Percentiles rank a stretch among this genome's conserved stretches.
Conservation (phyloP, 2,888 invertebrate species). For the Melanostoma scalare region DNA sequence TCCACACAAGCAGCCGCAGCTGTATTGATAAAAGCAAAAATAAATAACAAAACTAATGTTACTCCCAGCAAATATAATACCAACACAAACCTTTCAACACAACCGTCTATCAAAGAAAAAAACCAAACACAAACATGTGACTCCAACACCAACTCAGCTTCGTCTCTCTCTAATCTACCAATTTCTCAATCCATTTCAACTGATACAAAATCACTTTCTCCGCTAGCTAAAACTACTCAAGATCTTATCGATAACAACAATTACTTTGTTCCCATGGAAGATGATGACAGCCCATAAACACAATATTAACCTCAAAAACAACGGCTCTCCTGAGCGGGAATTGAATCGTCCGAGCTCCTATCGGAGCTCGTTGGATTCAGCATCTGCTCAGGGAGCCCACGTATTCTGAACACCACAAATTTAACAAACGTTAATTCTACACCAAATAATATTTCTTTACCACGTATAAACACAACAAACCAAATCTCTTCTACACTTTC, state of each 20-base stretch:
- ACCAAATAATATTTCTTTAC: neutral
- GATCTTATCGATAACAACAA: neutral
- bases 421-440: slow-evolving; percentile 1
- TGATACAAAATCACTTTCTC: too few species aligned
- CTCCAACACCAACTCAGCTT: too few species aligned
- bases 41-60: too few species aligned
- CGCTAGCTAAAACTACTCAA: neutral
- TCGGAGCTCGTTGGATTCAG: slow-evolving; percentile 9
- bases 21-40: too few species aligned
- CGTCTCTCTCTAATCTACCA: too few species aligned
- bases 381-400: slow-evolving; percentile 17
- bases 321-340: slow-evolving; percentile 7
- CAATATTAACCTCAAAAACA: neutral
- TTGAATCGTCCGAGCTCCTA: slow-evolving; percentile 6
- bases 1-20: too few species aligned
- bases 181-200: too few species aligned
- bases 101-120: too few species aligned
- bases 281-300: neutral
- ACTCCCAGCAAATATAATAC: too few species aligned
- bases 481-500: neutral
- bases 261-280: slow-evolving; percentile 4
- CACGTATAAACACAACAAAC: neutral
- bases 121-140: too few species aligned
- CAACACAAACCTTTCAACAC: too few species aligned
- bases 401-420: neutral